Evolutionary conservation across 2,113 vertebrate genomes (phyloP), one percentile per base, ranked within the genome.

Genomic region (Panthera uncia): DNA sequence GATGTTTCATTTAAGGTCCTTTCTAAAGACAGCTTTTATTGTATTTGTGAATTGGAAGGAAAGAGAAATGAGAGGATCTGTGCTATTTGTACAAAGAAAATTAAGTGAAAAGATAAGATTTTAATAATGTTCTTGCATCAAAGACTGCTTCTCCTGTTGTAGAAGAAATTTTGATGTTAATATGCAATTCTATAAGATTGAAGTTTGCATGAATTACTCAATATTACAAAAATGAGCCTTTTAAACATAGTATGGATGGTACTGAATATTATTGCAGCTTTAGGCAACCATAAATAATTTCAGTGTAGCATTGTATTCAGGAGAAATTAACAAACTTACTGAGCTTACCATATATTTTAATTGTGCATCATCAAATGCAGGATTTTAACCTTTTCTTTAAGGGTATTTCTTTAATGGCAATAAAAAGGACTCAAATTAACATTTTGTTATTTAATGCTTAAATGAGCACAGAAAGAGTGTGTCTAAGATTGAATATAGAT

Each of bases 51-150:
- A 94, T 93, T 93, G 66, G 71, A 97, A 97, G 91, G 89, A 92
- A 96, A 91, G 91, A 97, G 98, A 98, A 96, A 98, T 98, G 97
- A 98, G 98, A 98, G 63, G 96, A 95, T 96, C 83, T 95, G 18
- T 95, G 91, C 87, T 98, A 98, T 99, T 98, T 98, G 97, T 98
- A 96, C 50, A 98, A 96, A 97, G 94, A 98, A 98, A 98, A 97
- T 97, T 98, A 98, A 98, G 96, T 95, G 92, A 97, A 98, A 98
- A 93, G 96, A 96, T 97, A 96, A 89, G 94, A 94, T 91, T 97
- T 98, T 97, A 95, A 98, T 97, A 95, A 97, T 87, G 97, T 96
- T 94, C 89, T 95, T 98, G 57, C 79, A 92, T 90, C 78, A 52
- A 97, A 97, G 85, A 33, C 85, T 97, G 38, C 18, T 96, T 92